Conservation (phyloP, 1,140 invertebrate species). For the Adoxophyes honmai region DNA sequence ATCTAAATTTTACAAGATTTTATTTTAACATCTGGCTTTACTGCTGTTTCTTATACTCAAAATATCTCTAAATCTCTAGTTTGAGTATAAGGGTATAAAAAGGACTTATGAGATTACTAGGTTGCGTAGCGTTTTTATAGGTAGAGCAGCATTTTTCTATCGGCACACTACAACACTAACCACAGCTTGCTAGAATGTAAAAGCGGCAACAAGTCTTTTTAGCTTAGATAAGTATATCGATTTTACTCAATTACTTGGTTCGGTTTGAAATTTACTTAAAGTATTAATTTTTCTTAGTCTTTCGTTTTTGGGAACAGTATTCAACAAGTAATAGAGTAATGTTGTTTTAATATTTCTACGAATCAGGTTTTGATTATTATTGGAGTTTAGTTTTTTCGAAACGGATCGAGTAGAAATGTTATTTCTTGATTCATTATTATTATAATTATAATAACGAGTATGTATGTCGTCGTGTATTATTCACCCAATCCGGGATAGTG, state of each 20-base stretch:
- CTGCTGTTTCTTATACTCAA: no score
- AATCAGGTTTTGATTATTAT: conserved; percentile 42
- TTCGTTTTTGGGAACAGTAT: background rate
- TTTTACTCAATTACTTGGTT: background rate
- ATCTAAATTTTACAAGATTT: no score
- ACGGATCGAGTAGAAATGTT: conserved; percentile 44
- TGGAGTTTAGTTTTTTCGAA: conserved; percentile 28
- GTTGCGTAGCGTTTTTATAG: no score
- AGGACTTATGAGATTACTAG: no score
- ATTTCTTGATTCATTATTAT: conserved; percentile 32
- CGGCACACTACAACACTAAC: conserved; percentile 21
- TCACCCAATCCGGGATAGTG: conserved; percentile 66
- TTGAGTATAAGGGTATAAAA: no score
- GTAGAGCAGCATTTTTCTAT: background rate
- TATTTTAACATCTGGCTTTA: no score
- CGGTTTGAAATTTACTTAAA: no score
- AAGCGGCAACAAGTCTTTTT: conserved; percentile 50
- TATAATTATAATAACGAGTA: conserved; percentile 37
- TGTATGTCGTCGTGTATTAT: conserved; percentile 66
- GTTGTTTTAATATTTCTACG: conserved; percentile 41
- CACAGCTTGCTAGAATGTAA: conserved; percentile 33
- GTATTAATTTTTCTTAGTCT: background rate
- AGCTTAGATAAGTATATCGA: conserved; percentile 44
- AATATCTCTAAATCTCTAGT: no score
- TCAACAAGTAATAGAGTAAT: conserved; percentile 1